Evolutionary conservation across 1,140 invertebrate genomes (phyloP), one percentile per base, ranked within the genome.

Genomic region (Globodera ellingtonae): DNA sequence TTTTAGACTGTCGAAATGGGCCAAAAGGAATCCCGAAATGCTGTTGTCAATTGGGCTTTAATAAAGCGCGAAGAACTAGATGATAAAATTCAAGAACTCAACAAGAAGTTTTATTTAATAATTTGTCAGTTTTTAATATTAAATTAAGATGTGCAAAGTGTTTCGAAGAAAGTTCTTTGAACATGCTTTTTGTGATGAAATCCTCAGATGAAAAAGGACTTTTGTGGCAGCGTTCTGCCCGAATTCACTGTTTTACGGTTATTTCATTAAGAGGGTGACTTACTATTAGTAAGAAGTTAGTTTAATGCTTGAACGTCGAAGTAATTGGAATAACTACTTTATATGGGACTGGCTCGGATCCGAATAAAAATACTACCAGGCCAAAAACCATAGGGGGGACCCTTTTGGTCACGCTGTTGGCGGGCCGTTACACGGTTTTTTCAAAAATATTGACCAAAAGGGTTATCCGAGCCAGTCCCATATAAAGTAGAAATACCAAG

Each of bases 191-290:
- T 59, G 73, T 48, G 10, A 75, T 44, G 9, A 75, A 75, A 75
- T 75, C 35, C 62, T 67, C 15, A 62, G 52, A 59, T n/a, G 47
- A 75, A 44, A 35, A 44, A 62, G 62, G 52, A 46, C n/a, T 72
- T 72, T 50, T 78, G 18, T 78, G 76, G 76, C 76, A 77, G 46
- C 13, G n/a, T 8, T 44, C 35, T 6, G 66, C 79, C n/a, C 66
- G 50, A 77, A 52, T 78, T 72, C 56, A 77, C 47, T 78, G 76
- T 24, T 78, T 73, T 52, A 78, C 76, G 76, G 76, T 78, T 21
- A 44, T 18, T 21, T 35, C 35, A 35, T 35, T 35, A 35, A 35
- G 35, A 35, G 35, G 35, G 35, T 35, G 35, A 35, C 35, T 0
- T 35, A 35, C 35, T 35, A 35, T 35, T 35, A 35, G 35, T 35